Evolutionary conservation across 2,797 vertebrate species (phyloP).

Genomic region (Forpus xanthops): DNA sequence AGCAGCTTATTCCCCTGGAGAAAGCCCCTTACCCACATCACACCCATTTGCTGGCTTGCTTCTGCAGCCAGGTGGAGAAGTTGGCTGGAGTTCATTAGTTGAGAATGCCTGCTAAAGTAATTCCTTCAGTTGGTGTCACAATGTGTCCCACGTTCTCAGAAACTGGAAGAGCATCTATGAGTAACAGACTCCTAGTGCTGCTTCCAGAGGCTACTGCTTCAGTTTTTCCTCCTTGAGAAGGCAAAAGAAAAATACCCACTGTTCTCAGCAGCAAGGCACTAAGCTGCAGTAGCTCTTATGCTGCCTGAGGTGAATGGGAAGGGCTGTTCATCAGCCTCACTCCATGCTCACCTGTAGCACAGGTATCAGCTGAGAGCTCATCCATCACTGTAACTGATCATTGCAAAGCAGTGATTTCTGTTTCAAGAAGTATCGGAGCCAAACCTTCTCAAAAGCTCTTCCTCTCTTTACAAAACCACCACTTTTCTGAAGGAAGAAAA

Average conservation of each 20-base stretch:
- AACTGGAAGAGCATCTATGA: neutral
- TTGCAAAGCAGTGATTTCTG: fast-evolving
- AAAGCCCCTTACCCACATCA: neutral
- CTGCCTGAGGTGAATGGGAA: neutral
- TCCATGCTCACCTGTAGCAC: neutral
- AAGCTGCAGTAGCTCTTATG: neutral
- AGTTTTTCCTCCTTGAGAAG: neutral
- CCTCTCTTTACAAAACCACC: neutral
- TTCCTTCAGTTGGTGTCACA: neutral
- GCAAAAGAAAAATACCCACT: neutral
- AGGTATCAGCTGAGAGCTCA: fast-evolving
- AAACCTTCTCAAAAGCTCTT: neutral
- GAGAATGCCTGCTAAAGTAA: neutral
- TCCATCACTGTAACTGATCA: no score
- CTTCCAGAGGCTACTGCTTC: neutral
- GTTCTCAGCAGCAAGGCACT: neutral
- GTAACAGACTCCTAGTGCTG: neutral
- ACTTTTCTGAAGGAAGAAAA: neutral
- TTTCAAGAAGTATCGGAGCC: neutral
- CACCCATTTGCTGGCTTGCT: neutral
- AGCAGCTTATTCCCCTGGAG: neutral
- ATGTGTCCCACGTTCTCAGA: fast-evolving
- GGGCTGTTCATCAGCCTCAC: fast-evolving
- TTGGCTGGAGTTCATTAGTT: fast-evolving
- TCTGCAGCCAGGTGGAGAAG: neutral